phyloP scores from a whole-genome alignment of 2,888 invertebrate genomes.

The Troides oblongomaculatus region DNA sequence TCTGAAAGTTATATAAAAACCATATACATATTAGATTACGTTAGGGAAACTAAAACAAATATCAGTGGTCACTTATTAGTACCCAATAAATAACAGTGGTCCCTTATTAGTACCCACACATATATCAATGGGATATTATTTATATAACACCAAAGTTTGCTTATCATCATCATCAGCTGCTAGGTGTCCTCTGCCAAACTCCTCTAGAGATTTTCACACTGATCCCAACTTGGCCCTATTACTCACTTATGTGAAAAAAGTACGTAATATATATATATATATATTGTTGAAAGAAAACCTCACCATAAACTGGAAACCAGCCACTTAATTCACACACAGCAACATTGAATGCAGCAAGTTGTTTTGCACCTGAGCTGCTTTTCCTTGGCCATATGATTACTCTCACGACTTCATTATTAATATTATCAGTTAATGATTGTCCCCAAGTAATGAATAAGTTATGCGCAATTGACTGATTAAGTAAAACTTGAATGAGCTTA shows the following conservation, averaged over 20 bases:
- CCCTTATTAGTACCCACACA: too few species aligned
- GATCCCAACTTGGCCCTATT: too few species aligned
- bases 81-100: too few species aligned
- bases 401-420: conserved; percentile 60
- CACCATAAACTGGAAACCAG: conserved; percentile 85
- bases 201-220: too few species aligned
- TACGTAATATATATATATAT: not conserved
- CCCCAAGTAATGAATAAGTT: conserved; percentile 86
- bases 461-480: conserved; percentile 84
- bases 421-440: conserved; percentile 38
- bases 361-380: conserved; percentile 78
- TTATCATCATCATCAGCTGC: too few species aligned
- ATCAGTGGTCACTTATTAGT: too few species aligned
- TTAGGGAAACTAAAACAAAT: too few species aligned
- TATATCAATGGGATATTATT: too few species aligned
- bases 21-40: not conserved
- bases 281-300: conserved; percentile 40
- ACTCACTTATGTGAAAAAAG: too few species aligned
- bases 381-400: conserved; percentile 85
- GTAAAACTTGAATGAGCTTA: conserved; percentile 78
- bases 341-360: conserved; percentile 80
- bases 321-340: conserved; percentile 90
- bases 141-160: too few species aligned
- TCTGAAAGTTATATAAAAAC: conserved; percentile 45
- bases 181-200: too few species aligned